Percentiles rank a stretch among this genome's conserved stretches.
phyloP scores from a whole-genome alignment of 2,797 vertebrate genomes.

The Thamnophis elegans region DNA sequence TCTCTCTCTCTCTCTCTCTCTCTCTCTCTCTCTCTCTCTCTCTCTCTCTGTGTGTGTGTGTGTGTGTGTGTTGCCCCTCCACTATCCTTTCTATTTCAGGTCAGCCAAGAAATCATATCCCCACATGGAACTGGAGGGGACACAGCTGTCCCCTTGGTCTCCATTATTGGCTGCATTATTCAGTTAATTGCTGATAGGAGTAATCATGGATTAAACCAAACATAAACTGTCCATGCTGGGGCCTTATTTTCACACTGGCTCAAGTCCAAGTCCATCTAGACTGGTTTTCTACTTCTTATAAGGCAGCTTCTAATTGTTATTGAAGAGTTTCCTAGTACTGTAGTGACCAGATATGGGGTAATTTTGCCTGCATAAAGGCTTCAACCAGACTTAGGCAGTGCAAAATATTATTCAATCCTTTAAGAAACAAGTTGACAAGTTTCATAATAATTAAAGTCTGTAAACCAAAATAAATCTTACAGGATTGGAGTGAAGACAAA shows the following conservation, averaged over 20 bases:
- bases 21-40: too few species aligned
- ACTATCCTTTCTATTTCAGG: not conserved
- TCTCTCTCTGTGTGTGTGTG: not conserved
- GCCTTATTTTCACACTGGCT: constrained; percentile 1
- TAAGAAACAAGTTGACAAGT: not conserved
- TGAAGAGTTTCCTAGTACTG: not conserved
- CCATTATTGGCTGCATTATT: not conserved
- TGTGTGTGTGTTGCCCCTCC: not conserved
- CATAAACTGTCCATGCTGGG: constrained; percentile 4
- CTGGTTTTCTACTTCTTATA: not conserved
- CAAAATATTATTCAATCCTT: not conserved
- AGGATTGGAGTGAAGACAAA: not conserved
- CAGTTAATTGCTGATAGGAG: constrained; percentile 14
- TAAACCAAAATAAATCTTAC: not conserved
- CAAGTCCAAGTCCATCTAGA: not conserved
- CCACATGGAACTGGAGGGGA: constrained; percentile 3
- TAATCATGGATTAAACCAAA: constrained; percentile 22
- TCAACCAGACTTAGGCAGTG: not conserved
- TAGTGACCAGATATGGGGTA: not conserved
- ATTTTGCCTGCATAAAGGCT: not conserved
- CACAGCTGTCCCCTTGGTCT: constrained; percentile 14
- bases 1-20: too few species aligned
- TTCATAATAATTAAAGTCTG: not conserved
- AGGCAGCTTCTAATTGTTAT: not conserved
- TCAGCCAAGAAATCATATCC: constrained; percentile 14